phyloP scores from a whole-genome alignment of 2,797 vertebrate genomes.

The Sebastes hopkinsi region DNA sequence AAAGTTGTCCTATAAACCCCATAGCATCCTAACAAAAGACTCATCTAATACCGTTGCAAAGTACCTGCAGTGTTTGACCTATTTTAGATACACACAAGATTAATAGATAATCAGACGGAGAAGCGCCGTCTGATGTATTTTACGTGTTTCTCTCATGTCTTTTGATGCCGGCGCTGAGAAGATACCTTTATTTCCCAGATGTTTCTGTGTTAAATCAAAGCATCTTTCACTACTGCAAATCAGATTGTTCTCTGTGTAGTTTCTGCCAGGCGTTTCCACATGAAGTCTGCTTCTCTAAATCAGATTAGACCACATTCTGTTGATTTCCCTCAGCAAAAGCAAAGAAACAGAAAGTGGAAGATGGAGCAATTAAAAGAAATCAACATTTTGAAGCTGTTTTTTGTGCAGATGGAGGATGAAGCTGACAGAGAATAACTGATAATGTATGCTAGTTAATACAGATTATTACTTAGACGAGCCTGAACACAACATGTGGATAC shows the following conservation, averaged over 20 bases:
- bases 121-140: background rate
- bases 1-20: background rate
- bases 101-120: constrained; percentile 22
- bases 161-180: constrained; percentile 29
- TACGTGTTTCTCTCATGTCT: constrained; percentile 4
- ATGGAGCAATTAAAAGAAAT: background rate
- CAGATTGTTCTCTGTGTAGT: background rate
- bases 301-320: constrained; percentile 6
- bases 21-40: background rate
- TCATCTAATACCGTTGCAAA: background rate
- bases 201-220: constrained; percentile 56
- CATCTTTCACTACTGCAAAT: constrained; percentile 15
- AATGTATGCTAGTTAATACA: constrained; percentile 10
- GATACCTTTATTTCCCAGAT: background rate
- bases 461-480: background rate
- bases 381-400: background rate
- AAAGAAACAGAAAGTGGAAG: background rate
- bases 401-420: background rate
- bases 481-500: constrained; percentile 4
- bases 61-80: constrained; percentile 33
- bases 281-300: constrained; percentile 9
- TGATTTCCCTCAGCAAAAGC: background rate
- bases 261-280: background rate
- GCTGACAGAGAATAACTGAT: background rate
- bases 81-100: constrained; percentile 34